Evolutionary conservation across 2,113 vertebrate genomes (phyloP).

Genomic region (Cichladusa arquata): DNA sequence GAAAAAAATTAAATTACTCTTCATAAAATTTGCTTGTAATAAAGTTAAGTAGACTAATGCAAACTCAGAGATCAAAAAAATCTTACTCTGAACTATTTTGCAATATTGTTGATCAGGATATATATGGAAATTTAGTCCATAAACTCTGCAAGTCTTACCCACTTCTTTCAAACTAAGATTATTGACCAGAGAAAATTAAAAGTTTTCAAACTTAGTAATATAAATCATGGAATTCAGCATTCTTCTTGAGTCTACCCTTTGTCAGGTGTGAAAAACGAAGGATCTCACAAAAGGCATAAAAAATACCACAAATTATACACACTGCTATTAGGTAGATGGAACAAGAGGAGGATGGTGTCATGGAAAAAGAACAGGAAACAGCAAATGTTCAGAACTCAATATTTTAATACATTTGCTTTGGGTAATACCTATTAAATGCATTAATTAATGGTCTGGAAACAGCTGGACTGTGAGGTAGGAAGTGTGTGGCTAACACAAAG

Average conservation of each 20-base stretch:
- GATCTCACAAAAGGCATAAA: background rate
- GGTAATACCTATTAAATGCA: background rate
- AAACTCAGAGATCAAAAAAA: background rate
- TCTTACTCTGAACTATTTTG: background rate
- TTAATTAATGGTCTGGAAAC: background rate
- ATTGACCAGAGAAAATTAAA: background rate
- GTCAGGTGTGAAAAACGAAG: background rate
- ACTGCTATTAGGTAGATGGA: background rate
- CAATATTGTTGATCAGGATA: constrained; percentile 7
- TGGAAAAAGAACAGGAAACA: background rate
- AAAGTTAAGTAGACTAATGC: background rate
- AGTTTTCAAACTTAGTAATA: background rate
- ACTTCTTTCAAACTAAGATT: background rate
- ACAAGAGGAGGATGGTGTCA: background rate
- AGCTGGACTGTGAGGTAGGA: background rate
- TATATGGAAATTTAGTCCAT: background rate
- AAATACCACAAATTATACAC: background rate
- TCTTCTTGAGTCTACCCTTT: background rate
- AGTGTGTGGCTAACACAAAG: background rate
- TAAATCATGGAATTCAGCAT: background rate
- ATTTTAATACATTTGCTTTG: background rate
- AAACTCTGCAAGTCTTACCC: background rate
- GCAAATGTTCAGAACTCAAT: background rate
- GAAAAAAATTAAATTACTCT: constrained; percentile 31
- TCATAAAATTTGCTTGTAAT: constrained; percentile 30